Base-by-base conservation (phyloP, 2,797 vertebrate genomes). In the Sparidentex hasta region DNA sequence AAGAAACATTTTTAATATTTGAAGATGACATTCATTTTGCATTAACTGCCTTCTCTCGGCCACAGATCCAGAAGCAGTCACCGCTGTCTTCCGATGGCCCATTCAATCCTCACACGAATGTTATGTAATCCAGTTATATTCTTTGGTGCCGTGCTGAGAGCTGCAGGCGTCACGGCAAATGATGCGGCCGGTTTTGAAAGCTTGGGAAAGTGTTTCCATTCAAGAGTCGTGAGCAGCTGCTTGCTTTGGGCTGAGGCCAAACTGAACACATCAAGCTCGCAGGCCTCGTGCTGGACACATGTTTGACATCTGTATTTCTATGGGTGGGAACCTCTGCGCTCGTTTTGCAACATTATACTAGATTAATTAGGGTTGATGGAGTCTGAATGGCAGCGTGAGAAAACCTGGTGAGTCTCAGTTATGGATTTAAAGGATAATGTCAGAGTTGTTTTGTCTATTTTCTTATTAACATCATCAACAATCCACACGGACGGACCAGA, bases 261-360 rank as follows among this genome's bases (percentile, higher is more conserved):
- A 75, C 20, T 48, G 29, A 66, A 56, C 16, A 12, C 13, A 71
- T 47, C 70, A 20, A 43, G 21, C 18, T 63, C 41, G n/a, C 5
- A 1, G 21, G 41, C 25, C 27, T n/a, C 7, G 29, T 41, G 59
- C n/a, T 54, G 44, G 48, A 70, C 65, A 65, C 38, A 20, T 76
- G 71, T 69, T 47, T 57, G 27, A 66, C 59, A 66, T 69, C 41
- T 59, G 56, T 33, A 50, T 29, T 51, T 73, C 16, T n/a, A 27
- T 0, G 3, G 5, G 47, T 47, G 25, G 14, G 18, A 38, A 46
- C 0, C 44, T 6, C 3, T 27, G 50, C 12, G 44, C 5, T 29
- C 5, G 17, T 66, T 18, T 13, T 51, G 65, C 38, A 25, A 44
- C 62, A 43, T n/a, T 18, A n/a, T 48, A 55, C 7, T 62, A 52